Evolutionary conservation across 1,140 invertebrate genomes (phyloP), one percentile per base, ranked within the genome.

Genomic region (Nautilus pompilius): DNA sequence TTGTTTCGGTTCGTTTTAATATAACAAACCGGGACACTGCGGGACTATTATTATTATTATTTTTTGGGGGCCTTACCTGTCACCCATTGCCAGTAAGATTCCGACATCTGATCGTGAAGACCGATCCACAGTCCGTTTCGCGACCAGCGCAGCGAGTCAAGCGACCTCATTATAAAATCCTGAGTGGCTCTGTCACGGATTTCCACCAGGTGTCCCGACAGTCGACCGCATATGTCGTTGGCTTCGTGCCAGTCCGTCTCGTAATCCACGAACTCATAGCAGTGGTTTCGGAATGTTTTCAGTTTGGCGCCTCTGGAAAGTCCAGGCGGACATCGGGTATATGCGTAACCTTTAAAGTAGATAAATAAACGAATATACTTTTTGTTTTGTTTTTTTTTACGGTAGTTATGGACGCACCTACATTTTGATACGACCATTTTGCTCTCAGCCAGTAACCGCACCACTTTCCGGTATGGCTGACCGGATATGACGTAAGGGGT

Each of bases 101-200:
- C 73, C 4, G 66, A 45, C 6, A 46, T 26, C 22, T 22, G 46
- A 57, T 75, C 73, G 24, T 62, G 62, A 2, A 70, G 68, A 5
- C 73, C 73, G 28, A 73, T 65, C 73, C 73, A 75, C 2, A 73
- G 28, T 0, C 71, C 73, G 22, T 72, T 66, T 24, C 64, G 17
- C 2, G 53, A 48, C 68, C 68, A 73, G 13, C 59, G 58, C 10
- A 70, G 36, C 1, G 51, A 8, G 13, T n/a, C 13, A 15, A 75
- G 56, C 13, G 65, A 51, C 10, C 26, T n/a, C 45, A 70, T 53
- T 17, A 73, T 26, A 32, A 73, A 75, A 8, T 60, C 59, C 58
- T 73, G 69, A 22, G 58, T 67, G 10, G 57, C 33, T 15, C 28
- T 30, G 46, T 67, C 61, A 2, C 53, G 34, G 10, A 73, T 66